These are phyloP conservation scores for Oscheius sp. DNA, from an alignment of 2,888 invertebrate species.

Conservation along the genomic window DNA sequence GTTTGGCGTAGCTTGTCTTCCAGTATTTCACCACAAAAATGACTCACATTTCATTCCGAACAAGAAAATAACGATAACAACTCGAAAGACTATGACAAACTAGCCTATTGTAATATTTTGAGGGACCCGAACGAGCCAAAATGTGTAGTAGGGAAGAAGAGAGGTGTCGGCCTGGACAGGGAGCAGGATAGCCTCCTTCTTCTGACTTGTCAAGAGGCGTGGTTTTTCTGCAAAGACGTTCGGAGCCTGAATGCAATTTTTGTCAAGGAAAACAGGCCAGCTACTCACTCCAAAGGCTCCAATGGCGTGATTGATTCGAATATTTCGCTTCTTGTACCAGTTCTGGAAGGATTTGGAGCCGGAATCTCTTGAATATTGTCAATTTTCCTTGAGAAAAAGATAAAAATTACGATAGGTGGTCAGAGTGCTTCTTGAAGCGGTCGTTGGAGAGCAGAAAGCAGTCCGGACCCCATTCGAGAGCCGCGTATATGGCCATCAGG, in stretches of 20 bases:
- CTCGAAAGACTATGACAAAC: too few species aligned
- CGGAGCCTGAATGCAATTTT: too few species aligned
- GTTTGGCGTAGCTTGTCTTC: too few species aligned
- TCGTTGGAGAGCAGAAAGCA: constrained; percentile 49
- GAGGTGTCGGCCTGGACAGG: constrained; percentile 6
- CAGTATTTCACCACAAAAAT: too few species aligned
- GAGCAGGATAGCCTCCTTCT: background rate
- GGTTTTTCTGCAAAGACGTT: too few species aligned
- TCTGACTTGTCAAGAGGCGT: too few species aligned
- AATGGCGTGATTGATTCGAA: constrained; percentile 7
- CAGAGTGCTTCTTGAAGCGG: constrained; percentile 42
- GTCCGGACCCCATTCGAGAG: constrained; percentile 45
- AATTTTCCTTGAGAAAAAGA: background rate
- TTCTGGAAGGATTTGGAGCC: background rate
- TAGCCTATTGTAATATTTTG: too few species aligned
- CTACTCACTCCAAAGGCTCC: background rate
- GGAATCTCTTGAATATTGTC: background rate
- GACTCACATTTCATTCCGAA: too few species aligned
- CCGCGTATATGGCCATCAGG: constrained; percentile 43
- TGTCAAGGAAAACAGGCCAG: background rate
- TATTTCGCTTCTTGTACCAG: constrained; percentile 14
- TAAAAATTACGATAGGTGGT: background rate
- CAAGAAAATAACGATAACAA: too few species aligned
- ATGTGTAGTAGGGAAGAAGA: background rate
- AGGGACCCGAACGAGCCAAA: constrained; percentile 2